Evolutionary conservation across 1,140 invertebrate species (phyloP).

Genomic region (Sinonovacula constricta): DNA sequence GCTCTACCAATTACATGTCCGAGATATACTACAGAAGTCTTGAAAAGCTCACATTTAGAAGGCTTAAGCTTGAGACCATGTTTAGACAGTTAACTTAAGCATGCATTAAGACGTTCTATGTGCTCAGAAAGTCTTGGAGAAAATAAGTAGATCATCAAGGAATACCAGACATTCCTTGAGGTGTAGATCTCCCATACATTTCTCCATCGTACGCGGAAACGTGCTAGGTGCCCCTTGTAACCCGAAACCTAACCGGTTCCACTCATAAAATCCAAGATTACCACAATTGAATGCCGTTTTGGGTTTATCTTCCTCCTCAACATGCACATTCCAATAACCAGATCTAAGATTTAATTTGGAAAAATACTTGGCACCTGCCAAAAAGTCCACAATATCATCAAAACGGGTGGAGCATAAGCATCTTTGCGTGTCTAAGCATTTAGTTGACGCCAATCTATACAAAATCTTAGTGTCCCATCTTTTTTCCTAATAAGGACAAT

Average conservation of each 20-base stretch:
- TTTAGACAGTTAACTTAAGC: neutral
- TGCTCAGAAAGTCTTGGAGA: neutral
- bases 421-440: neutral
- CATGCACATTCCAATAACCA: slow-evolving; percentile 62
- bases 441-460: slow-evolving; percentile 12
- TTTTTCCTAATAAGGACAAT: slow-evolving; percentile 20
- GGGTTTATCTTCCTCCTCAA: neutral
- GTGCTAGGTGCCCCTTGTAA: slow-evolving; percentile 37
- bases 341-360: slow-evolving; percentile 35
- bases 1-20: too few species aligned
- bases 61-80: too few species aligned
- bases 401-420: slow-evolving; percentile 1
- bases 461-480: slow-evolving; percentile 19
- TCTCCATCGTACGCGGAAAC: slow-evolving; percentile 48
- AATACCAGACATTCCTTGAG: slow-evolving; percentile 25
- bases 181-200: slow-evolving; percentile 29
- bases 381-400: slow-evolving; percentile 14
- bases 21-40: too few species aligned
- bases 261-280: slow-evolving; percentile 24
- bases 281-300: slow-evolving; percentile 56
- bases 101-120: slow-evolving; percentile 2
- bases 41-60: too few species aligned
- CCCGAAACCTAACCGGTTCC: slow-evolving; percentile 23
- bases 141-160: neutral
- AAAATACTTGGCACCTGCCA: neutral